Percentiles rank a stretch among this genome's conserved stretches.
phyloP scores from a whole-genome alignment of 2,113 vertebrate species.

The Larimichthys crocea region DNA sequence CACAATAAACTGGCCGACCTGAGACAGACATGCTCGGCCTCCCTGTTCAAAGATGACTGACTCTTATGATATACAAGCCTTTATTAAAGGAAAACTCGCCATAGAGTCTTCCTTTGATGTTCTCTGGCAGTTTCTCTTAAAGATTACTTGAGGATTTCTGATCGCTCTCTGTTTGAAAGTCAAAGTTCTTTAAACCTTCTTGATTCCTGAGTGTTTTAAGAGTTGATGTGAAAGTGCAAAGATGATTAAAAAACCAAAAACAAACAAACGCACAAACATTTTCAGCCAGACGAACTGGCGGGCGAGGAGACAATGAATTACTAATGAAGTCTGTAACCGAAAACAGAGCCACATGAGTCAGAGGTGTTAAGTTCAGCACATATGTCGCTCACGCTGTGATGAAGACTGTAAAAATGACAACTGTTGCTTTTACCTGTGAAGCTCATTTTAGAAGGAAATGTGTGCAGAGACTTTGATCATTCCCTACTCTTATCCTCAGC shows the following conservation, averaged over 20 bases:
- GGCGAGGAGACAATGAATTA: constrained; percentile 57
- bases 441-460: constrained; percentile 7
- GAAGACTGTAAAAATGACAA: constrained; percentile 24
- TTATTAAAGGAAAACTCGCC: constrained; percentile 7
- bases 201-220: neutral
- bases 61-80: neutral
- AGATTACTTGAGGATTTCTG: neutral
- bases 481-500: neutral
- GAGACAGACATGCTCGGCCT: constrained; percentile 6
- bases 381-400: constrained; percentile 32
- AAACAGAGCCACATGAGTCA: constrained; percentile 41
- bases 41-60: constrained; percentile 5
- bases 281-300: constrained; percentile 33
- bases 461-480: neutral
- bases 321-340: constrained; percentile 65
- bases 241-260: constrained; percentile 35
- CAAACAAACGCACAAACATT: constrained; percentile 3
- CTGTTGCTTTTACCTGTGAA: constrained; percentile 26
- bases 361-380: constrained; percentile 56
- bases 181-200: neutral
- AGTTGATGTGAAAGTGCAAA: constrained; percentile 8
- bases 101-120: constrained; percentile 11
- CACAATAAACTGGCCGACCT: constrained; percentile 8
- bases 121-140: neutral
- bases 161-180: constrained; percentile 21